Base-by-base conservation (phyloP, 2,888 invertebrate genomes). In the Drosophila subquinaria region DNA sequence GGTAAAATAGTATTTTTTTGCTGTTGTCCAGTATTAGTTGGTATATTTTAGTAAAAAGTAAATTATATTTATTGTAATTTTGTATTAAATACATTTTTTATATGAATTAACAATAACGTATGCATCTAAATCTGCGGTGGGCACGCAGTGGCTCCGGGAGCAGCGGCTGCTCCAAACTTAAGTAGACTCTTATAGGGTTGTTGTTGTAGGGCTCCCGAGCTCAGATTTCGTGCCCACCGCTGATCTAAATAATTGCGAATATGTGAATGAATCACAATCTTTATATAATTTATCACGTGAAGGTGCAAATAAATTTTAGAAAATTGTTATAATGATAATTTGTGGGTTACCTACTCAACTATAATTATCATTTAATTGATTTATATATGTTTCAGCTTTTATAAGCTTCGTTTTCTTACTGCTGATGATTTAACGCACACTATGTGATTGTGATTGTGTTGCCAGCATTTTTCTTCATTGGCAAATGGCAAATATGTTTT, bases 401-500 rank as follows among this genome's bases (percentile, higher is more conserved):
- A 15, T 13, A 10, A 23, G 35, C 6, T 36, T 1, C n/a, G 10
- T 52, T 43, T 40, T 23, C 35, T 36, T 17, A 13, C 8, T 33
- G 50, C 9, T 23, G 30, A 4, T 43, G 3, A 4, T 15, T 57
- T 33, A 52, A 10, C 27, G 56, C 43, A 64, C 11, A 33, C 23
- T 47, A 35, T 20, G 13, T 9, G 15, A 17, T 45, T 23, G 57
- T n/a, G 36, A 15, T 65, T 57, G 56, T 57, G 47, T 47, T 61
- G 61, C 38, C 56, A 70, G 57, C 64, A 81, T 81, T 81, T 69
- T 70, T 76, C 75, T 77, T 75, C 75, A 69, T 81, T 74, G 48
- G 62, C 42, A 53, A 67, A 66, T 70, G 66, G 56, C 61, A 80
- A 80, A 79, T 79, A 84, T 70, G 66, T 79, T 84, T 74, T 84